phyloP scores from a whole-genome alignment of 1,140 invertebrate species.

The Frieseomelitta varia region DNA sequence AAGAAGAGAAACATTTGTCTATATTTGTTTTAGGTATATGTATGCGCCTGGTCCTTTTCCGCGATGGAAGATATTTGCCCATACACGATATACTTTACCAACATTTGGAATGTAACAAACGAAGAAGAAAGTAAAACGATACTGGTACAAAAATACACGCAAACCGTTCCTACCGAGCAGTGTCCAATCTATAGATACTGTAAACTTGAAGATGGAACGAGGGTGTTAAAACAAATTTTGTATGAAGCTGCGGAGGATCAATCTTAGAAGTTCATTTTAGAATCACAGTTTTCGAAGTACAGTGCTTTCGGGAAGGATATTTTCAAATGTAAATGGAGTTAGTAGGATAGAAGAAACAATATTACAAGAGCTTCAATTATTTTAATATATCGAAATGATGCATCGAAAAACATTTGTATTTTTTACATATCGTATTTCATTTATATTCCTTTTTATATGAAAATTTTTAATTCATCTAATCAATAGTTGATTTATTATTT shows the following conservation, averaged over 20 bases:
- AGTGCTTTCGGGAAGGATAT: not conserved
- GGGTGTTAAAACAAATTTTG: slow-evolving; percentile 62
- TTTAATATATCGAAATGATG: not conserved
- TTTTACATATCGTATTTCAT: not conserved
- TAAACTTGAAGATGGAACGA: slow-evolving; percentile 62
- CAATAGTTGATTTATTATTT: not conserved
- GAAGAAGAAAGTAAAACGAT: slow-evolving; percentile 51
- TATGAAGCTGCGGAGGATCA: not conserved
- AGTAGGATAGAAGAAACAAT: not conserved
- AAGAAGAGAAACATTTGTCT: not conserved
- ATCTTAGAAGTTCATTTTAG: not conserved
- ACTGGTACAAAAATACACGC: slow-evolving; percentile 18
- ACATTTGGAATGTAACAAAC: slow-evolving; percentile 67
- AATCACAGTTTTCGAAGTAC: not conserved
- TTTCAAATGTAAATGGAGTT: not conserved
- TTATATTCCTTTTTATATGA: not conserved
- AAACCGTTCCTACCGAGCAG: not conserved
- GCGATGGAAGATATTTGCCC: slow-evolving; percentile 23
- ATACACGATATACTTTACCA: slow-evolving; percentile 69
- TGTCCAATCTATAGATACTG: slow-evolving; percentile 60
- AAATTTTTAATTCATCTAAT: not conserved
- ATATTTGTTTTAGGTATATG: slow-evolving; percentile 45
- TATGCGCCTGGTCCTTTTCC: slow-evolving; percentile 51
- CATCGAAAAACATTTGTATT: not conserved
- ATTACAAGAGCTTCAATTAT: not conserved